These are phyloP conservation scores for Campylomormyrus numenius DNA, from an alignment of 2,113 vertebrate species.

Conservation along the genomic window DNA sequence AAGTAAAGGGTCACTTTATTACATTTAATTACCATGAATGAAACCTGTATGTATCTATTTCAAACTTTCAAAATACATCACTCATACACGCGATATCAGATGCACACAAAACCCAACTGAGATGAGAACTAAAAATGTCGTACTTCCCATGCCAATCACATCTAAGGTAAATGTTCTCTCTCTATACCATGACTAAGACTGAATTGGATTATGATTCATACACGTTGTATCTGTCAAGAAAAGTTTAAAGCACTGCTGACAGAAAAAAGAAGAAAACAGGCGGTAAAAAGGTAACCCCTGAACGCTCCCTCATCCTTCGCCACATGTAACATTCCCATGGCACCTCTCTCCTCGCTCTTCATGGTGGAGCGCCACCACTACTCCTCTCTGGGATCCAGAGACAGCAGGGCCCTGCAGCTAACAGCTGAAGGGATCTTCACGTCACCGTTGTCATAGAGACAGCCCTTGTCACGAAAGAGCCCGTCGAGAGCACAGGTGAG, in stretches of 20 bases:
- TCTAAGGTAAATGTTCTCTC: background rate
- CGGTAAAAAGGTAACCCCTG: background rate
- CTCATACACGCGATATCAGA: background rate
- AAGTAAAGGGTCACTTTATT: background rate
- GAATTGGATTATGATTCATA: background rate
- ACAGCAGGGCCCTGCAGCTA: background rate
- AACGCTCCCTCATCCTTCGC: background rate
- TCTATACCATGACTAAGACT: background rate
- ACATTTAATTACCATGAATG: background rate
- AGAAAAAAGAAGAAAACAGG: background rate
- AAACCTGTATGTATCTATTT: background rate
- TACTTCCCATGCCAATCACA: background rate
- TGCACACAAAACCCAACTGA: background rate
- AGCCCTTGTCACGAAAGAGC: background rate
- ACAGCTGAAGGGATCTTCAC: background rate
- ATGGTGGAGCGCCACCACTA: background rate
- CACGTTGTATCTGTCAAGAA: background rate
- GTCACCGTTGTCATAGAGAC: slow-evolving; percentile 22
- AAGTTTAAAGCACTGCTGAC: background rate
- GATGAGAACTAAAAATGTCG: background rate
- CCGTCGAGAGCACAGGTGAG: slow-evolving; percentile 13
- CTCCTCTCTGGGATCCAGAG: background rate
- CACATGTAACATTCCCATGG: background rate
- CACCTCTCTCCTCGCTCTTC: background rate
- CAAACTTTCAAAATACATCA: background rate